Evolutionary conservation across 2,888 invertebrate species (phyloP).

Genomic region (Philopedon plagiatum): DNA sequence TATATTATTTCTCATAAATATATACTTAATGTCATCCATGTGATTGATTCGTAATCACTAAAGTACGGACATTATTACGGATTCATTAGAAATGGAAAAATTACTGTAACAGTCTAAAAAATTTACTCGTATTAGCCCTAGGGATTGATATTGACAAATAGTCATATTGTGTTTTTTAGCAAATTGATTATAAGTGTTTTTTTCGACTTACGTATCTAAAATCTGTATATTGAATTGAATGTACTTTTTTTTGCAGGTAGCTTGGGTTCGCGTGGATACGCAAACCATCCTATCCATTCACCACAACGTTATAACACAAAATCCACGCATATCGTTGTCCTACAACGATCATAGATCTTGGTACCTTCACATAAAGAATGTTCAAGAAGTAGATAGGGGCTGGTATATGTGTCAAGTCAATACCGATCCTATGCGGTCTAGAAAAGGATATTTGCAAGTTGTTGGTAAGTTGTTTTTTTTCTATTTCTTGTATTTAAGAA

Average conservation of each 20-base stretch:
- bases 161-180: no score
- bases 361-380: slow-evolving; percentile 91
- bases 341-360: slow-evolving; percentile 92
- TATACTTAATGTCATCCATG: no score
- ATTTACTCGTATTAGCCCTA: no score
- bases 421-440: slow-evolving; percentile 93
- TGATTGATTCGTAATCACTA: no score
- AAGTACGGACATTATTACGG: no score
- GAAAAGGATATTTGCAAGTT: slow-evolving; percentile 91
- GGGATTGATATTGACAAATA: no score
- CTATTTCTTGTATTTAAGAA: not conserved
- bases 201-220: not conserved
- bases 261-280: slow-evolving; percentile 94
- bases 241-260: slow-evolving; percentile 79
- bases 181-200: no score
- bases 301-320: slow-evolving; percentile 92
- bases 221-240: slow-evolving; percentile 29
- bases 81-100: no score
- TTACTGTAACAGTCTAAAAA: no score
- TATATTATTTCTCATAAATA: no score
- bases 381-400: slow-evolving; percentile 89
- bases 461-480: slow-evolving; percentile 77
- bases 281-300: slow-evolving; percentile 94
- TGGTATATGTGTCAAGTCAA: slow-evolving; percentile 96
- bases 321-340: slow-evolving; percentile 87